phyloP scores from a whole-genome alignment of 2,797 vertebrate species.

The Myotis daubentonii region DNA sequence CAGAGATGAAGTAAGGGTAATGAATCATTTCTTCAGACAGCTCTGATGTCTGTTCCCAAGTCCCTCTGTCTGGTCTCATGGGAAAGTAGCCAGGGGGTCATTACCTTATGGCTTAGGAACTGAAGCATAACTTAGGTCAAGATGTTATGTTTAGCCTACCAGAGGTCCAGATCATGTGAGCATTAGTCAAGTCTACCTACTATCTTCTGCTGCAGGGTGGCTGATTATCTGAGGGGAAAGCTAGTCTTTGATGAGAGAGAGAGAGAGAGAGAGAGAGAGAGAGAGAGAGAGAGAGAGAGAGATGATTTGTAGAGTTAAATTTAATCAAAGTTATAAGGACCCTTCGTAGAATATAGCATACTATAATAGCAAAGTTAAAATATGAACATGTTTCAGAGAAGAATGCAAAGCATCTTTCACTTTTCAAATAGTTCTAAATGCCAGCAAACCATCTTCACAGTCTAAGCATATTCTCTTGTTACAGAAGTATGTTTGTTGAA shows the following conservation, averaged over 20 bases:
- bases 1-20: neutral
- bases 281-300: neutral
- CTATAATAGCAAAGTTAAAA: constrained; percentile 21
- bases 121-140: neutral
- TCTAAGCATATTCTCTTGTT: neutral
- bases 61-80: neutral
- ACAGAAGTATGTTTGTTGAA: neutral
- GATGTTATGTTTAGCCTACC: neutral
- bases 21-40: neutral
- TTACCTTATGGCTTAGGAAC: neutral
- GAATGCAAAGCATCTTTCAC: neutral
- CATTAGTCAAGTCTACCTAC: neutral
- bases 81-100: neutral
- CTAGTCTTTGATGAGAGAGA: no score
- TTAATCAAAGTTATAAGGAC: neutral
- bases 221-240: neutral
- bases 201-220: neutral
- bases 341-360: neutral
- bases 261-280: neutral
- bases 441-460: neutral
- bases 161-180: neutral
- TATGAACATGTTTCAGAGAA: neutral
- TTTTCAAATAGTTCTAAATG: constrained; percentile 12
- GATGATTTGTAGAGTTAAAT: neutral
- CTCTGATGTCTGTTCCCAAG: neutral